A percentile compares a stretch with the other conserved stretches of the same genome.
phyloP scores from a whole-genome alignment of 2,113 vertebrate species.

The Canis aureus region DNA sequence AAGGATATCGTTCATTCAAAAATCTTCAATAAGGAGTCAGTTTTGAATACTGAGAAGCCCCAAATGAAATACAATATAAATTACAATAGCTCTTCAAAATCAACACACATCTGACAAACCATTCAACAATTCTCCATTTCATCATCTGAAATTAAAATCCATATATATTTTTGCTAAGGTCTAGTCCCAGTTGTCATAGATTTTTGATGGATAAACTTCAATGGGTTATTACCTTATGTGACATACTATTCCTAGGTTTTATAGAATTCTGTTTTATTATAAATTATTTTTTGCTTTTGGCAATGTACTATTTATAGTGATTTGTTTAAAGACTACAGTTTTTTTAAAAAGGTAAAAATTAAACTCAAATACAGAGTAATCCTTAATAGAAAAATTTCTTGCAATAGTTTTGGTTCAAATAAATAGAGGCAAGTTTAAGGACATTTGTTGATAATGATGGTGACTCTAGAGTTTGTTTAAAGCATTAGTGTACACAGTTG shows the following conservation, averaged over 20 bases:
- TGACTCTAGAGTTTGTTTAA: not conserved
- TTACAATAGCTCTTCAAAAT: conserved; percentile 39
- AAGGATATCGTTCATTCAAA: conserved; percentile 66
- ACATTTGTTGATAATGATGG: not conserved
- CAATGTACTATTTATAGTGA: not conserved
- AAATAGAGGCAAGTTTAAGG: not conserved
- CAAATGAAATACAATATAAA: conserved; percentile 65
- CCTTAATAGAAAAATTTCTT: not conserved
- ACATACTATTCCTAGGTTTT: not conserved
- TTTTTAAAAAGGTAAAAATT: conserved; percentile 31
- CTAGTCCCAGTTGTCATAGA: conserved; percentile 34
- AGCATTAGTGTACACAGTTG: not conserved
- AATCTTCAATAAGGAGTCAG: conserved; percentile 58
- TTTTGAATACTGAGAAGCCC: conserved; percentile 67
- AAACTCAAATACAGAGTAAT: not conserved
- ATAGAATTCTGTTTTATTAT: not conserved
- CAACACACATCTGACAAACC: not conserved
- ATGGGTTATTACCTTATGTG: conserved; percentile 34
- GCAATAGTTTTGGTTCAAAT: not conserved
- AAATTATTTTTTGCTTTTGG: not conserved
- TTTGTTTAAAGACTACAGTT: not conserved
- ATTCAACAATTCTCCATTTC: conserved; percentile 31
- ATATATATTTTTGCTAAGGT: conserved; percentile 29
- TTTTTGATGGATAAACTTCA: conserved; percentile 50
- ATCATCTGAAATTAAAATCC: conserved; percentile 72